Evolutionary conservation across 2,888 invertebrate species (phyloP).

Genomic region (Agrilus cyanescens): DNA sequence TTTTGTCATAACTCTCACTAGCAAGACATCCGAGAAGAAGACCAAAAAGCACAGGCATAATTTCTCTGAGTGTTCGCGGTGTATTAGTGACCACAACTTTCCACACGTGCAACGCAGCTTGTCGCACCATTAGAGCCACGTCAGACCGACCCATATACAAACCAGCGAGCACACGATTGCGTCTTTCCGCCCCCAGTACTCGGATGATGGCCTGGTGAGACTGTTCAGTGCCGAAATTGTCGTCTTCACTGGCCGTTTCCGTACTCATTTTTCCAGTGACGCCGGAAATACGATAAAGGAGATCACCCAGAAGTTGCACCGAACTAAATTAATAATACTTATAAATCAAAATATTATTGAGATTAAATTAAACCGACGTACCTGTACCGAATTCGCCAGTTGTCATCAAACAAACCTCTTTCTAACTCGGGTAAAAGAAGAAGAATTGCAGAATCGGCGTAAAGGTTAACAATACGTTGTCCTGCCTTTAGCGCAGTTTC

Average conservation of each 20-base stretch:
- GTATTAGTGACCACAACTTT: slow-evolving; percentile 98
- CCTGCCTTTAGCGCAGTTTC: slow-evolving; percentile 96
- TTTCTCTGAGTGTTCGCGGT: slow-evolving; percentile 90
- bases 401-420: slow-evolving; percentile 90
- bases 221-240: slow-evolving; percentile 97
- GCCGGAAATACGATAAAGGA: slow-evolving; percentile 91
- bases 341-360: not conserved
- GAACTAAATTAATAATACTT: slow-evolving; percentile 48
- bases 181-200: slow-evolving; percentile 76
- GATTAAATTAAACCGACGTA: slow-evolving; percentile 9
- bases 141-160: slow-evolving; percentile 96
- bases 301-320: slow-evolving; percentile 88
- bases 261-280: slow-evolving; percentile 99
- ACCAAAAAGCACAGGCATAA: slow-evolving; percentile 86
- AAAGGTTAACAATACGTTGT: slow-evolving; percentile 90
- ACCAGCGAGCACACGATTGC: slow-evolving; percentile 88
- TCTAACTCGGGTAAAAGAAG: slow-evolving; percentile 89
- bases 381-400: slow-evolving; percentile 88
- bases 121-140: slow-evolving; percentile 91
- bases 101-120: slow-evolving; percentile 98
- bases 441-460: slow-evolving; percentile 90
- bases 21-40: slow-evolving; percentile 88
- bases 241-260: slow-evolving; percentile 95
- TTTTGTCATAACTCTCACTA: slow-evolving; percentile 90
- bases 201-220: slow-evolving; percentile 84